These are phyloP conservation scores for Galbula dea DNA, from an alignment of 2,113 vertebrate species.

Conservation along the genomic window DNA sequence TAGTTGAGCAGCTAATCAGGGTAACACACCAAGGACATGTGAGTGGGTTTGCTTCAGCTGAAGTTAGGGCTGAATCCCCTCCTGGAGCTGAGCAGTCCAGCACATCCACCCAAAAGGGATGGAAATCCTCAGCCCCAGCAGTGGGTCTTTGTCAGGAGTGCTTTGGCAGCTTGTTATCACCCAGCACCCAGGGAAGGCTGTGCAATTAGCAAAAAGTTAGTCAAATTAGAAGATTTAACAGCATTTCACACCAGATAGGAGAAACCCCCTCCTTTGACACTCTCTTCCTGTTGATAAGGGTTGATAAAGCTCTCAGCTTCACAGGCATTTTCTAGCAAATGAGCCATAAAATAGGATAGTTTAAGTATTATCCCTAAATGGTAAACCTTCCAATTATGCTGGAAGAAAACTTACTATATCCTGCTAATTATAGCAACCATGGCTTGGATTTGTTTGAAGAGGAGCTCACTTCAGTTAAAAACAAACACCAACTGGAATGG, in stretches of 20 bases:
- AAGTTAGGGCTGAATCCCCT: not conserved
- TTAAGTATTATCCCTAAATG: constrained; percentile 43
- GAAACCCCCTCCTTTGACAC: not conserved
- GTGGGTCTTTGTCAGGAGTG: not conserved
- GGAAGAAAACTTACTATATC: constrained; percentile 47
- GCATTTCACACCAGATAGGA: not conserved
- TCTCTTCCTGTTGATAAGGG: not conserved
- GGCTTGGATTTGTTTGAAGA: constrained; percentile 45
- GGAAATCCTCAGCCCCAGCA: not conserved
- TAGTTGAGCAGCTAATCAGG: not conserved
- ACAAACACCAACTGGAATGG: constrained; percentile 11
- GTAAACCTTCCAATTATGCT: constrained; percentile 56
- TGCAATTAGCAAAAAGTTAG: not conserved
- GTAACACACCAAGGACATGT: fast-evolving
- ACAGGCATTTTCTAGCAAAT: constrained; percentile 41
- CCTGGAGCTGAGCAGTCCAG: not conserved
- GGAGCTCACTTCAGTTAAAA: constrained; percentile 19
- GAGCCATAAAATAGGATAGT: constrained; percentile 54
- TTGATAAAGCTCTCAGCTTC: constrained; percentile 40
- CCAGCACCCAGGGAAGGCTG: not conserved
- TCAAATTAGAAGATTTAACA: not conserved
- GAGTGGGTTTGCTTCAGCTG: not conserved
- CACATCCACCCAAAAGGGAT: fast-evolving
- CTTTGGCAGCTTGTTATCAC: not conserved
- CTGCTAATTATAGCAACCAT: constrained; percentile 58